A percentile compares a stretch with the other conserved stretches of the same genome.
These are phyloP conservation scores for Argynnis bischoffii DNA, from an alignment of 2,888 invertebrate species.

Conservation along the genomic window DNA sequence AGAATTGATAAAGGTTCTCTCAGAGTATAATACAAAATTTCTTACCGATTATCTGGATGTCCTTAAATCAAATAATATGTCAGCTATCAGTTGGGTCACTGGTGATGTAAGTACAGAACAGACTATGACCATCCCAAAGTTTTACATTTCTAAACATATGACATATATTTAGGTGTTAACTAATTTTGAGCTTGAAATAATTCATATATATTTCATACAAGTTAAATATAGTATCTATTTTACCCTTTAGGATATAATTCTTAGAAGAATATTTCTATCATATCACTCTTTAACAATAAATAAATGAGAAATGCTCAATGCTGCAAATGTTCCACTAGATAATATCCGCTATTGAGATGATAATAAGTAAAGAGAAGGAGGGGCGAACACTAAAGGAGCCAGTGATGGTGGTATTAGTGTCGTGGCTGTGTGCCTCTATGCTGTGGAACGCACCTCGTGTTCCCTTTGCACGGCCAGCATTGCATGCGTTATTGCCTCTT, in stretches of 20 bases:
- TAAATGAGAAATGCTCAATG: neutral
- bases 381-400: neutral
- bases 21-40: constrained; percentile 2
- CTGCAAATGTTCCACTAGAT: constrained; percentile 8
- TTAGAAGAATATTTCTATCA: too few relatives aligned
- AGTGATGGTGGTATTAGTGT: neutral
- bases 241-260: too few relatives aligned
- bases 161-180: too few relatives aligned
- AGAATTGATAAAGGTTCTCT: neutral
- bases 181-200: too few relatives aligned
- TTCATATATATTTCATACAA: too few relatives aligned
- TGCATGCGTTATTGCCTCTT: neutral
- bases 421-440: constrained; percentile 7
- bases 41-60: constrained; percentile 3
- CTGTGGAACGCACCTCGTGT: constrained; percentile 1
- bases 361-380: neutral
- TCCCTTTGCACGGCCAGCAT: neutral
- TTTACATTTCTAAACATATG: neutral
- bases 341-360: constrained; percentile 5
- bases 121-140: neutral
- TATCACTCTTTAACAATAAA: too few relatives aligned
- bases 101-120: constrained; percentile 2
- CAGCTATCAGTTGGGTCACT: neutral
- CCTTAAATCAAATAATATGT: neutral
- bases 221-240: too few relatives aligned